phyloP scores from a whole-genome alignment of 1,140 invertebrate species.

The Lasioglossum albipes region DNA sequence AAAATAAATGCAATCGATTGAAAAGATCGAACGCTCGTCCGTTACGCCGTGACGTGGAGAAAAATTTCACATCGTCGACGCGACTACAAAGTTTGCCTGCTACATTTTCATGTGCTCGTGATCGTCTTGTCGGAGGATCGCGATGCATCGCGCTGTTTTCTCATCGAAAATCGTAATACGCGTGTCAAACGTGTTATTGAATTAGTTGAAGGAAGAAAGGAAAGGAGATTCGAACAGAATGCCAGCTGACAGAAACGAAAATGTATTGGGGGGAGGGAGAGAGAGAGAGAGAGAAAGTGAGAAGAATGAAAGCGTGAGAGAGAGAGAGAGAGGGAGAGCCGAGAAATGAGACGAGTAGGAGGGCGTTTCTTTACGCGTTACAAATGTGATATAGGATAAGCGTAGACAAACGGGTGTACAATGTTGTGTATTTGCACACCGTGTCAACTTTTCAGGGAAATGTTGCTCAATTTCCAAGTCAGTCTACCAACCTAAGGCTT shows the following conservation, averaged over 20 bases:
- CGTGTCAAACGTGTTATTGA: not conserved
- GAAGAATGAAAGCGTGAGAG: no score
- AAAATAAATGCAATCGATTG: slow-evolving; percentile 69
- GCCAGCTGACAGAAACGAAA: no score
- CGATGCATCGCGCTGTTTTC: not conserved
- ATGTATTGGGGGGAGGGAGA: no score
- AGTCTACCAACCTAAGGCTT: not conserved
- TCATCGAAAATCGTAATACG: slow-evolving; percentile 1
- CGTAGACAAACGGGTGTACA: not conserved
- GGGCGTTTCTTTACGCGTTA: slow-evolving; percentile 25
- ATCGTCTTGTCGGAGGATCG: slow-evolving; percentile 2
- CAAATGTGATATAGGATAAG: slow-evolving; percentile 46
- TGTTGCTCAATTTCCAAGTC: slow-evolving; percentile 18
- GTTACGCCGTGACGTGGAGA: not conserved
- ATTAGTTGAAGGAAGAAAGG: no score
- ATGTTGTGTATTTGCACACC: not conserved
- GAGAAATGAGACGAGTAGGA: not conserved
- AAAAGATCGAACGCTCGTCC: slow-evolving; percentile 7
- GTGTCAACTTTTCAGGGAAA: slow-evolving; percentile 32
- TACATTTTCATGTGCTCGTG: slow-evolving; percentile 18
- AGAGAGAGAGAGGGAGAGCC: no score
- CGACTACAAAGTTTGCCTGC: not conserved
- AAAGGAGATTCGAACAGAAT: no score
- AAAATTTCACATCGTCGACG: not conserved
- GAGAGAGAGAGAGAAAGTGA: not conserved